Percentiles rank a stretch among this genome's conserved stretches.
Evolutionary conservation across 2,113 vertebrate species (phyloP).

Genomic region (Macrotis lagotis): DNA sequence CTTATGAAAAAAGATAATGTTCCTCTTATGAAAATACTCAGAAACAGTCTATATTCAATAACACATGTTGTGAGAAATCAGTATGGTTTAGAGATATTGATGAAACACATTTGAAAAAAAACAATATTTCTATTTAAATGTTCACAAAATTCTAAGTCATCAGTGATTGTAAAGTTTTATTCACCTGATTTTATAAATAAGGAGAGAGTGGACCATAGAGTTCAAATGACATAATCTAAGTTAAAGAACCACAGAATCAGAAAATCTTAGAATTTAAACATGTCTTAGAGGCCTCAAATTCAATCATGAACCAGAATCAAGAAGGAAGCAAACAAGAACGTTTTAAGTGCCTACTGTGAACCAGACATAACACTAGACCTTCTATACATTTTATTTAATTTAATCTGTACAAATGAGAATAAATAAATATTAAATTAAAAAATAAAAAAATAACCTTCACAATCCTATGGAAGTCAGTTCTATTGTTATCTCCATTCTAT

Average conservation of each 20-base stretch:
- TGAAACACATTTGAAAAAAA: background rate
- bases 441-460: too few species aligned
- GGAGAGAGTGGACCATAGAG: background rate
- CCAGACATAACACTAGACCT: background rate
- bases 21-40: background rate
- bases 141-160: background rate
- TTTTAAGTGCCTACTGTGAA: background rate
- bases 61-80: background rate
- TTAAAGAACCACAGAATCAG: background rate
- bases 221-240: conserved; percentile 1
- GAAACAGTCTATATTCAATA: conserved; percentile 25
- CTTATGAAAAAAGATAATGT: conserved; percentile 13
- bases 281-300: background rate
- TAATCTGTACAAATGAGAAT: conserved; percentile 30
- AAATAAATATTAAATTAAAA: too few species aligned
- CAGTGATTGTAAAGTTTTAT: background rate
- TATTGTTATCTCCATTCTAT: background rate
- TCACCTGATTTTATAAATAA: conserved; percentile 12
- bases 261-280: background rate
- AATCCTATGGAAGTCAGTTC: background rate
- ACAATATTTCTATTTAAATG: background rate
- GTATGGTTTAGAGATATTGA: background rate
- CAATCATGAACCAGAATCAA: background rate
- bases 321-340: conserved; percentile 25
- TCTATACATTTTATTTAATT: background rate